Percentiles rank a stretch among this genome's conserved stretches.
phyloP scores from a whole-genome alignment of 2,113 vertebrate genomes.

The Lagopus leucura region DNA sequence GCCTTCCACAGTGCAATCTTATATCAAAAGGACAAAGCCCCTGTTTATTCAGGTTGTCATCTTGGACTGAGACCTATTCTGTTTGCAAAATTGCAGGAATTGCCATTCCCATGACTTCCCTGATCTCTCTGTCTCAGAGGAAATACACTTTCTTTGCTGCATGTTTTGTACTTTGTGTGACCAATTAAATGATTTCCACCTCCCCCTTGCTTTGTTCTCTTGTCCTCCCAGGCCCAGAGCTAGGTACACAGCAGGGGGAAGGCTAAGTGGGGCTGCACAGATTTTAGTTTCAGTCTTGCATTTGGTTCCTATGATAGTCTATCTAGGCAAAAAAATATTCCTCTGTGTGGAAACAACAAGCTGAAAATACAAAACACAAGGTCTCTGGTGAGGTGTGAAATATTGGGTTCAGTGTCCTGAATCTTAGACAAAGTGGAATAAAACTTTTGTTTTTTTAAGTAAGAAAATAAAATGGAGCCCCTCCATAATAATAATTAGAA shows the following conservation, averaged over 20 bases:
- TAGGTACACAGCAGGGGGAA: neutral
- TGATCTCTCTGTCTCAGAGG: neutral
- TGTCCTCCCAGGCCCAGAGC: neutral
- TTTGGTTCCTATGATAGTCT: neutral
- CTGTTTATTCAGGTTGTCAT: neutral
- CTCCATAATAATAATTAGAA: neutral
- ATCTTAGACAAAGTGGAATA: neutral
- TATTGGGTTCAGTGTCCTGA: neutral
- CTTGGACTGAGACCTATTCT: neutral
- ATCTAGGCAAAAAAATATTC: neutral
- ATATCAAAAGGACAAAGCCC: neutral
- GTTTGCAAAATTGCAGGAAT: neutral
- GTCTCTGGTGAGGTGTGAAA: neutral
- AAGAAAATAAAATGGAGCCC: neutral
- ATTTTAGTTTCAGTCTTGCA: neutral
- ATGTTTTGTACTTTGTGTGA: neutral
- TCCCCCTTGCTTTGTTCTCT: neutral
- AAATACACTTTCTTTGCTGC: neutral
- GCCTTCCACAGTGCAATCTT: neutral
- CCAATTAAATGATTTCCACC: constrained; percentile 23
- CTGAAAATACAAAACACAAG: neutral
- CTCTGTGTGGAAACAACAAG: neutral
- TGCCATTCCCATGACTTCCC: neutral
- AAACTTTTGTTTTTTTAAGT: neutral
- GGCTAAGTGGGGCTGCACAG: neutral